These are phyloP conservation scores for Casuarius casuarius DNA, from an alignment of 2,113 vertebrate genomes.

Conservation along the genomic window DNA sequence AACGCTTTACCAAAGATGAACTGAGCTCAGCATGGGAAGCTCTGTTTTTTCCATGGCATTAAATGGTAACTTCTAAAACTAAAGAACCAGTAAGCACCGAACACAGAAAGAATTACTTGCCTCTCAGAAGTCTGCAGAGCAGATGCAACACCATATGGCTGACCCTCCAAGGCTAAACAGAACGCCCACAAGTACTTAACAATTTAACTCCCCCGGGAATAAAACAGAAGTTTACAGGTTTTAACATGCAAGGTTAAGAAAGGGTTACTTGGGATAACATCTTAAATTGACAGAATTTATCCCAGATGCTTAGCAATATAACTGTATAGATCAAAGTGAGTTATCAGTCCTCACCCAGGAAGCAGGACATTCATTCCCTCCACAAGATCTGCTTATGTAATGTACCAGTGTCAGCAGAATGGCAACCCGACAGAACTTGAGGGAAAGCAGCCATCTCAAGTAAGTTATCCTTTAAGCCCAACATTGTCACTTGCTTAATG, in stretches of 20 bases:
- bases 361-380: not conserved
- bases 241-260: not conserved
- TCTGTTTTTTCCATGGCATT: not conserved
- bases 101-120: not conserved
- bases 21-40: not conserved
- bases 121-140: conserved; percentile 28
- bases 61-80: conserved; percentile 19
- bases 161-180: conserved; percentile 38
- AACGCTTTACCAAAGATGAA: not conserved
- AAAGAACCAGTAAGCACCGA: conserved; percentile 21
- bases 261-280: conserved; percentile 11
- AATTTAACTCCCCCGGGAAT: conserved; percentile 29
- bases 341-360: not conserved
- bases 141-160: conserved; percentile 71
- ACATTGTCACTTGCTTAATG: not conserved
- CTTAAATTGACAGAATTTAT: not conserved
- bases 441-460: not conserved
- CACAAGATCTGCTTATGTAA: not conserved
- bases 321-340: not conserved
- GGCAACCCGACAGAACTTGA: not conserved
- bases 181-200: conserved; percentile 53
- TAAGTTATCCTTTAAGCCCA: not conserved
- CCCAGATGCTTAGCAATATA: not conserved
- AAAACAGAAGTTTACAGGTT: conserved; percentile 33
- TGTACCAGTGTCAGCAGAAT: not conserved